Percentiles rank a stretch among this genome's conserved stretches.
Conservation (phyloP, 2,797 vertebrate species). For the Eurystomus glaucurus region DNA sequence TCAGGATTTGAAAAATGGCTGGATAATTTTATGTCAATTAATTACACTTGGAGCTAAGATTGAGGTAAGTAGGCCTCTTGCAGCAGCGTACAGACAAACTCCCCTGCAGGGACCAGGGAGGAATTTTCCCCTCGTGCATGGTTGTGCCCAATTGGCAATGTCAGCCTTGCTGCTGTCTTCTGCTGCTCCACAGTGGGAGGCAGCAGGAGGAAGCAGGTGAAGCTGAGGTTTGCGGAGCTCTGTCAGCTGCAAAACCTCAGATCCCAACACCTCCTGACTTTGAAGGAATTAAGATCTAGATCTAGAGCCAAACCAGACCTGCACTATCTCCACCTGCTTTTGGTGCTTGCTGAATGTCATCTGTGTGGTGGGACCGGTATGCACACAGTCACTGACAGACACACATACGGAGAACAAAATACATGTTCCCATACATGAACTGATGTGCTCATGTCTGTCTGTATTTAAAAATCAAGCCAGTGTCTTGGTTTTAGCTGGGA, state of each 20-base stretch:
- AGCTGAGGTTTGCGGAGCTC: neutral
- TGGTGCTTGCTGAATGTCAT: neutral
- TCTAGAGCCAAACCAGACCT: neutral
- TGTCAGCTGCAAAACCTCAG: neutral
- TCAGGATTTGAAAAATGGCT: constrained; percentile 77
- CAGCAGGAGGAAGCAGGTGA: neutral
- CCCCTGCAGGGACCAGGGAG: neutral
- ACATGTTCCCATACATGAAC: neutral
- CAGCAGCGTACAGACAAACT: neutral
- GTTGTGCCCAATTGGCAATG: neutral
- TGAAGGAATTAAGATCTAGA: neutral
- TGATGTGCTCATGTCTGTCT: neutral
- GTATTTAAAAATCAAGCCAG: neutral
- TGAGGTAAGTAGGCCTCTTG: constrained; percentile 64
- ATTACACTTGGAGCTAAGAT: constrained; percentile 64
- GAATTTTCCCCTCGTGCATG: neutral
- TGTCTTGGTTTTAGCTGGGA: neutral
- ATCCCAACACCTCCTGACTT: neutral
- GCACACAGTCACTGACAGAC: neutral
- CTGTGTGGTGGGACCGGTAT: neutral
- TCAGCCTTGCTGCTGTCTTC: neutral
- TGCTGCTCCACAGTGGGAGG: neutral
- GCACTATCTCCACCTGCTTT: neutral
- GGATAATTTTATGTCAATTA: constrained; percentile 77
- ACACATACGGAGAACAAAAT: neutral